Base-by-base conservation (phyloP, 1,140 invertebrate species). In the Panagrolaimus sp. region DNA sequence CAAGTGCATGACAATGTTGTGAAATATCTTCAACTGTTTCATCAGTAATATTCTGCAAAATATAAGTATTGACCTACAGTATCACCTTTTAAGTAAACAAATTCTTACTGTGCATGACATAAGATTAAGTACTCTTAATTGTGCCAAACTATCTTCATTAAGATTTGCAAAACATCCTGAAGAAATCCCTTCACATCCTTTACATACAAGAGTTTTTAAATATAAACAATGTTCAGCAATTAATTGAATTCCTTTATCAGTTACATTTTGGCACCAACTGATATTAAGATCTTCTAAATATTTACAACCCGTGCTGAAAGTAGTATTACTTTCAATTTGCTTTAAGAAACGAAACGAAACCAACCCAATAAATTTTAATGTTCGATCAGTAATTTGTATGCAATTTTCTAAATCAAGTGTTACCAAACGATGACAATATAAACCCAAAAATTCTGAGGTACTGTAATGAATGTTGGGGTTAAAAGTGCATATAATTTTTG, bases 221-320 rank as follows among this genome's bases (percentile, higher is more conserved):
- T 92, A 91, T 14, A 87, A 88, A 86, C 94, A 98, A 45, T 91
- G 91, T 69, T 89, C 87, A 0, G 92, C 89, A 68, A 98, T 83
- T 16, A 91, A 90, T 82, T 92, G 90, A 47, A 87, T 69, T 20
- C 84, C 95, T 83, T 92, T 90, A 84, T 96, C 91, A 0, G 92
- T 91, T 70, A 98, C 89, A 63, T 91, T 88, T 79, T 91, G 89
- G 86, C 95, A 98, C 93, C 94, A 98, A 9, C 93, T 96, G 75
- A 98, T 89, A 85, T 97, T 95, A 68, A 98, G 89, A 84, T 93
- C 90, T 63, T 91, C 89, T 66, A 98, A 85, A 51, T 67, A 63
- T 31, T 72, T 89, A 86, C 94, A 97, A 23, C 93, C 93, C 77
- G 93, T 91, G 69, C 92, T 86, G 71, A 38, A n/a, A 82, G 43